Percentiles rank a stretch among this genome's conserved stretches.
Conservation (phyloP, 1,140 invertebrate genomes). For the Lucilia cuprina region DNA sequence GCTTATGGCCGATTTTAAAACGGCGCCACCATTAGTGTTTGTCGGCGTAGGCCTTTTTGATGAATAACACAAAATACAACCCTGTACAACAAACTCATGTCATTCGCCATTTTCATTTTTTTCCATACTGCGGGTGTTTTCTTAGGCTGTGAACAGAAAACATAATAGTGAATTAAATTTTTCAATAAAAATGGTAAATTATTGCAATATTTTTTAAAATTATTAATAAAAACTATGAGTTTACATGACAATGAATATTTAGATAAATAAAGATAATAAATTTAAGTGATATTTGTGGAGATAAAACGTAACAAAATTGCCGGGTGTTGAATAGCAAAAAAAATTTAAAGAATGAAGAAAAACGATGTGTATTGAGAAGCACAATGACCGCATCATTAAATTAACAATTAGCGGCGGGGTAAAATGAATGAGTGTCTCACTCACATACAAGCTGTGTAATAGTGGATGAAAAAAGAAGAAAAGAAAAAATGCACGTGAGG, state of each 20-base stretch:
- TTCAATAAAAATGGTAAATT: constrained; percentile 35
- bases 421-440: neutral
- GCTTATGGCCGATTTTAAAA: too few relatives aligned
- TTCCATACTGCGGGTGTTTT: constrained; percentile 31
- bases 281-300: neutral
- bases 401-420: neutral
- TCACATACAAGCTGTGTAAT: neutral
- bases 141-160: constrained; percentile 16
- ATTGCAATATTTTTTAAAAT: neutral
- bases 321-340: constrained; percentile 38
- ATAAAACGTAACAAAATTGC: constrained; percentile 28
- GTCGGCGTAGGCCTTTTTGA: neutral
- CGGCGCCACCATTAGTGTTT: too few relatives aligned
- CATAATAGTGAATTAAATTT: constrained; percentile 28
- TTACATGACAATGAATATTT: neutral
- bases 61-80: neutral
- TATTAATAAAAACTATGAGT: constrained; percentile 27
- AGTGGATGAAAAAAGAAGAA: neutral
- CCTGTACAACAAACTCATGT: constrained; percentile 8
- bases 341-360: neutral
- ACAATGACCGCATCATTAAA: constrained; percentile 33
- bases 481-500: constrained; percentile 31
- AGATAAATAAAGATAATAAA: neutral
- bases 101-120: constrained; percentile 40
- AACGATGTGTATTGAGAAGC: constrained; percentile 12